Base-by-base conservation (phyloP, 1,140 invertebrate species). In the Lepidurus apus region DNA sequence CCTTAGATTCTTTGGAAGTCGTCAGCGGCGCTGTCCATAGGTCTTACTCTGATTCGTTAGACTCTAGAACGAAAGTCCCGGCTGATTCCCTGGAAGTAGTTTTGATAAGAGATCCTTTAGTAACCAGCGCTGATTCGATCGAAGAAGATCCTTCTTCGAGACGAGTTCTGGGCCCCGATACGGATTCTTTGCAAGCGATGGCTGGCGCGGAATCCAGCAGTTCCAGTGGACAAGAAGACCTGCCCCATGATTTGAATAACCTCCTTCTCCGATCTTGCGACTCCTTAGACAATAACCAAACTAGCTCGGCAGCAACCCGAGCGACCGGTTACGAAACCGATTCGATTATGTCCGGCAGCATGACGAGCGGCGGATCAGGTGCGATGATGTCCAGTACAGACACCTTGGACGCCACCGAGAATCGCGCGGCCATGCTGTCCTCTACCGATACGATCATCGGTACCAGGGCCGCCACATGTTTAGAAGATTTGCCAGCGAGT, bases 271-370 rank as follows among this genome's bases (percentile, higher is more conserved):
- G 45, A 24, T 80, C 76, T 26, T 74, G 65, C 65, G 79, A 80
- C 13, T 74, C 79, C 13, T 65, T 76, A 42, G 75, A 79, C 26
- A n/a, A 24, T 17, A 77, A 47, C 10, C 76, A 47, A 6, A 90
- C 90, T 0, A 92, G 91, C 82, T 93, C 92, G 1, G 91, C 91
- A 17, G 92, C 91, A 0, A 93, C 92, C 0, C 89, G 92, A 82
- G 92, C 92, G 21, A 93, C 92, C n/a, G 92, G 93, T 81, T 92
- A 91, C 82, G 92, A 93, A 84, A 91, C 91, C 0, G 92, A 93
- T 82, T 93, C 92, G 0, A 88, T 92, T 24, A 93, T 93, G 90
- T 93, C 92, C 6, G 91, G 91, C 21, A 93, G 92, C 84, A 88
- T 93, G 65, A 93, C 92, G 43, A 93, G 92, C 85, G 91, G 89